These are phyloP conservation scores for Panorpa germanica DNA, from an alignment of 2,888 invertebrate species.

Conservation along the genomic window DNA sequence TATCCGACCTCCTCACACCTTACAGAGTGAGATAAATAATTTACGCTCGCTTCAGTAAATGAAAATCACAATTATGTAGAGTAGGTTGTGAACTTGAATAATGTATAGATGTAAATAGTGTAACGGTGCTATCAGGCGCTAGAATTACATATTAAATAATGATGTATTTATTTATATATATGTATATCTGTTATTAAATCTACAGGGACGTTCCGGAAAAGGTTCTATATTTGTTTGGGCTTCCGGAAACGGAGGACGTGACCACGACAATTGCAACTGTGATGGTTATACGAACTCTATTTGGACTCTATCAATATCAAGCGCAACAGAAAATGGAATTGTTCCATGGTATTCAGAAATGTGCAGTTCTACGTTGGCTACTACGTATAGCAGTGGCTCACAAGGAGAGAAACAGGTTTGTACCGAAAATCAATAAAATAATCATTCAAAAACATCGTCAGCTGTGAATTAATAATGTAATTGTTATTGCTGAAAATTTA, in stretches of 20 bases:
- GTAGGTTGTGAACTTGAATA: too few species aligned
- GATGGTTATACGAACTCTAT: constrained; percentile 99
- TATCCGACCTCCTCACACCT: background rate
- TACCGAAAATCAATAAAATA: constrained; percentile 1
- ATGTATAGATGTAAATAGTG: too few species aligned
- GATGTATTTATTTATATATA: constrained; percentile 5
- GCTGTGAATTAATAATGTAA: background rate
- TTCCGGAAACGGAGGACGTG: constrained; percentile 92
- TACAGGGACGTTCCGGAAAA: constrained; percentile 73
- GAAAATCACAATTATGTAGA: too few species aligned
- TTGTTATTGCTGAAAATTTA: background rate
- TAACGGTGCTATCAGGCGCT: too few species aligned
- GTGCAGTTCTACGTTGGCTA: constrained; percentile 93
- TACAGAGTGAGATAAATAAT: background rate
- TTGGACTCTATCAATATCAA: constrained; percentile 94
- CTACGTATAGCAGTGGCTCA: constrained; percentile 94
- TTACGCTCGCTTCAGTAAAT: too few species aligned
- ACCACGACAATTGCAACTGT: constrained; percentile 95
- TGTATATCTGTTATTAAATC: too few species aligned
- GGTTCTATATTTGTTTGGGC: constrained; percentile 99
- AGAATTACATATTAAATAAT: too few species aligned
- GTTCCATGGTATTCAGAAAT: constrained; percentile 98
- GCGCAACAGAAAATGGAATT: constrained; percentile 78
- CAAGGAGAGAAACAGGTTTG: constrained; percentile 66
- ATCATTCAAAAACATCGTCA: background rate